These are phyloP conservation scores for Rhinoraja longicauda DNA, from an alignment of 2,797 vertebrate genomes.

Conservation along the genomic window DNA sequence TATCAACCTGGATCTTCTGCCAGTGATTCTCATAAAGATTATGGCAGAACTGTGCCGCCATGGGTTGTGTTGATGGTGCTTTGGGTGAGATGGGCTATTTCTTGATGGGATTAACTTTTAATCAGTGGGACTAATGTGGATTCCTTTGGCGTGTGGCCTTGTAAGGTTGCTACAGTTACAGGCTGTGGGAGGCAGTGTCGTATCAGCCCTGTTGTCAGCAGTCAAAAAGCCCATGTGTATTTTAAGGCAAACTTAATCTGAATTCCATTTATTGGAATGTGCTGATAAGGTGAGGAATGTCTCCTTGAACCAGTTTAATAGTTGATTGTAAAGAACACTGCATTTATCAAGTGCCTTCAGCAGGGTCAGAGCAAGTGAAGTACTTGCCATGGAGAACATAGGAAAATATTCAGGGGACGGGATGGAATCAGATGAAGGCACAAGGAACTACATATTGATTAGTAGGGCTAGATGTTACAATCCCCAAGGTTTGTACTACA, in stretches of 20 bases:
- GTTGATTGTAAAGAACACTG: too few relatives aligned
- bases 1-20: too few relatives aligned
- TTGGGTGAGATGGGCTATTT: not conserved
- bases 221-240: not conserved
- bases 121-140: not conserved
- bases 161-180: not conserved
- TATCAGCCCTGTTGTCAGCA: not conserved
- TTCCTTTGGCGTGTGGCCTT: not conserved
- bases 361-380: not conserved
- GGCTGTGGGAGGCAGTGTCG: not conserved
- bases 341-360: not conserved
- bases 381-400: not conserved
- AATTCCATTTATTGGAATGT: not conserved
- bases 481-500: too few relatives aligned
- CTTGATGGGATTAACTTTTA: not conserved
- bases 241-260: not conserved
- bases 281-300: not conserved
- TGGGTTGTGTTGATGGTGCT: not conserved
- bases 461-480: too few relatives aligned
- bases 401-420: not conserved
- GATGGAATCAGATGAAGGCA: not conserved
- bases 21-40: too few relatives aligned
- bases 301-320: not conserved
- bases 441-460: too few relatives aligned
- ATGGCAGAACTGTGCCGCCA: too few relatives aligned